Evolutionary conservation across 2,113 vertebrate genomes (phyloP).

Genomic region (Desmodus rotundus): DNA sequence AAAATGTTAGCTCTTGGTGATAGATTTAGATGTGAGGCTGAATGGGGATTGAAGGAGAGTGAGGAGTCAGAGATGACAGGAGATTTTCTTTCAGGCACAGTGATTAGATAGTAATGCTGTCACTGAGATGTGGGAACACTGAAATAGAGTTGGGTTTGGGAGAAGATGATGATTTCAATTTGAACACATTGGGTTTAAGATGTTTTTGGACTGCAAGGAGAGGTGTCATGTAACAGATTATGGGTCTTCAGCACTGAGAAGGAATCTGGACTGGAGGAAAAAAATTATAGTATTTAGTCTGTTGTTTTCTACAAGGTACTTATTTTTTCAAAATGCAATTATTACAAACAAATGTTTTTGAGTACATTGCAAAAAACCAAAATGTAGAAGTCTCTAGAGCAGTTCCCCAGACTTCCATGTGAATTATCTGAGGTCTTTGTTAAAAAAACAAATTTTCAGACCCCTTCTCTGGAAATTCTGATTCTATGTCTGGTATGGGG

Average conservation of each 20-base stretch:
- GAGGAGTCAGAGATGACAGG: not conserved
- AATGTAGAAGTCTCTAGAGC: not conserved
- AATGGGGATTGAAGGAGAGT: not conserved
- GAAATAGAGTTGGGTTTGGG: not conserved
- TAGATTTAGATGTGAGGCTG: not conserved
- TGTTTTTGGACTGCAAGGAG: slow-evolving; percentile 14
- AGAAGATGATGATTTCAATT: not conserved
- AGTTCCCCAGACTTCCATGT: not conserved
- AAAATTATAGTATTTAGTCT: not conserved
- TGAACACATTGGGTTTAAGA: not conserved
- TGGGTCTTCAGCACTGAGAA: not conserved
- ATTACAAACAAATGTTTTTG: slow-evolving; percentile 15
- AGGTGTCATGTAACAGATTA: not conserved
- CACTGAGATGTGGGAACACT: not conserved
- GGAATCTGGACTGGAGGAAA: not conserved
- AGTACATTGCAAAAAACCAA: not conserved
- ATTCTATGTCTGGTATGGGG: not conserved
- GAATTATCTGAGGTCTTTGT: not conserved
- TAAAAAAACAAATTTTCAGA: not conserved
- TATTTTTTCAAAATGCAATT: slow-evolving; percentile 33
- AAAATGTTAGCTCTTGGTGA: not conserved
- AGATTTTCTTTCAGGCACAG: not conserved
- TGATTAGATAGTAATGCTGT: not conserved
- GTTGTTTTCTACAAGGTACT: not conserved
- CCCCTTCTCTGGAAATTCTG: not conserved